Conservation (phyloP, 2,797 vertebrate genomes). For the Triplophysa yarkandensis region DNA sequence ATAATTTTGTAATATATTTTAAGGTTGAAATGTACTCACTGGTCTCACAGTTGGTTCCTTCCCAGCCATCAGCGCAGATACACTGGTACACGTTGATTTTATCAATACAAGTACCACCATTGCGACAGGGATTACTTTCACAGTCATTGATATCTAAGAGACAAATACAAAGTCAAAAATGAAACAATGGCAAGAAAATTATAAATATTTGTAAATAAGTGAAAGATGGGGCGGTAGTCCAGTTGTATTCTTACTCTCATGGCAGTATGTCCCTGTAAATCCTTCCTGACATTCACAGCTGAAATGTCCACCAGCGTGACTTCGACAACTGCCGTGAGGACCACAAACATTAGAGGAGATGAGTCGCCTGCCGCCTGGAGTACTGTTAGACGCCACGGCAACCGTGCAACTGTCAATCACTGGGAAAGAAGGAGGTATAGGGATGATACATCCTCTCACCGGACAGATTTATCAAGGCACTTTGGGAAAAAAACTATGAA, state of each 20-base stretch:
- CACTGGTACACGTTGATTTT: conserved; percentile 96
- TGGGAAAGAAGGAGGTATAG: conserved; percentile 60
- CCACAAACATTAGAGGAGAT: conserved; percentile 98
- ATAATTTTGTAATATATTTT: not conserved
- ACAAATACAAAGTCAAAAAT: not conserved
- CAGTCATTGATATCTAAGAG: conserved; percentile 92
- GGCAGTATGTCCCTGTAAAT: conserved; percentile 98
- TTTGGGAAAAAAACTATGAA: no score
- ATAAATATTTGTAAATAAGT: not conserved
- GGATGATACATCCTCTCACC: not conserved
- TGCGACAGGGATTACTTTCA: conserved; percentile 90
- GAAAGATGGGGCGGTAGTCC: not conserved
- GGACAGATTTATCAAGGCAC: not conserved
- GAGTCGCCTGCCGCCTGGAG: conserved; percentile 89
- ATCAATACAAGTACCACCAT: conserved; percentile 94
- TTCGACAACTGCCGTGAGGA: conserved; percentile 93
- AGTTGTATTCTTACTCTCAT: conserved; percentile 87
- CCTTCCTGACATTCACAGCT: conserved; percentile 97
- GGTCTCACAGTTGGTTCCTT: conserved; percentile 93
- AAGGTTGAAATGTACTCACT: conserved; percentile 77
- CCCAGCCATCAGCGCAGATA: conserved; percentile 91
- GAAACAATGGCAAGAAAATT: not conserved
- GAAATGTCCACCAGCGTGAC: conserved; percentile 94
- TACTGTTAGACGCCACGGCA: conserved; percentile 93
- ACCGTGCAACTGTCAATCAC: conserved; percentile 99